phyloP scores from a whole-genome alignment of 2,797 vertebrate species.

The Mastacembelus armatus region DNA sequence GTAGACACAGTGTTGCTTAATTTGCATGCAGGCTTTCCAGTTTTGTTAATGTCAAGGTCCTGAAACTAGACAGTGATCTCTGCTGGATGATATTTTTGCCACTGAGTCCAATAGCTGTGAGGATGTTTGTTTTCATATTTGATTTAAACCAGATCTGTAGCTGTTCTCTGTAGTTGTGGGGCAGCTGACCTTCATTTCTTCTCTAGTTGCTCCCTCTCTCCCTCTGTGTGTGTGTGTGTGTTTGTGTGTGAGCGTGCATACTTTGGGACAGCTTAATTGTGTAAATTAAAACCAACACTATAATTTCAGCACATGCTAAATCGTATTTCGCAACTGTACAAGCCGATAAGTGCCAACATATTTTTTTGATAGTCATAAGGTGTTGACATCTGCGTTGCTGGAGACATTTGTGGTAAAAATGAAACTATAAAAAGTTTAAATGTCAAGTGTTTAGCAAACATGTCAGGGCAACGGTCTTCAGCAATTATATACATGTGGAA shows the following conservation, averaged over 20 bases:
- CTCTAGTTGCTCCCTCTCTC: slow-evolving; percentile 15
- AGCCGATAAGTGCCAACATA: background rate
- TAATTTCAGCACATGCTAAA: slow-evolving; percentile 20
- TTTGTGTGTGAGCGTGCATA: too few relatives aligned
- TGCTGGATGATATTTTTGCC: slow-evolving; percentile 30
- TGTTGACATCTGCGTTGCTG: background rate
- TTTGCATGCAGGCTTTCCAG: slow-evolving; percentile 45
- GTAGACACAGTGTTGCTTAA: slow-evolving; percentile 48
- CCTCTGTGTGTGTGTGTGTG: background rate
- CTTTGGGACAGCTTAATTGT: background rate
- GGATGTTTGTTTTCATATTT: slow-evolving; percentile 39
- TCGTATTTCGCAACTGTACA: slow-evolving; percentile 2
- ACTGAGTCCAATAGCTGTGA: slow-evolving; percentile 18
- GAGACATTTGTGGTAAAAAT: background rate
- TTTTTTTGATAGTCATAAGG: slow-evolving; percentile 6
- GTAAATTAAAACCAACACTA: slow-evolving; percentile 24
- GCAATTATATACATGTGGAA: background rate
- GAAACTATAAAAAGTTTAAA: background rate
- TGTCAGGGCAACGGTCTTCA: background rate
- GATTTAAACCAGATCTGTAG: slow-evolving; percentile 47
- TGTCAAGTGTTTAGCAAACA: background rate
- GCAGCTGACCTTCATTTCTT: slow-evolving; percentile 11
- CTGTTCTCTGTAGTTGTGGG: slow-evolving; percentile 26
- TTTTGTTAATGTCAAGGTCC: slow-evolving; percentile 11
- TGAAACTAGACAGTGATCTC: slow-evolving; percentile 20